These are phyloP conservation scores for Phyllopteryx taeniolatus DNA, from an alignment of 2,113 vertebrate genomes.

Conservation along the genomic window DNA sequence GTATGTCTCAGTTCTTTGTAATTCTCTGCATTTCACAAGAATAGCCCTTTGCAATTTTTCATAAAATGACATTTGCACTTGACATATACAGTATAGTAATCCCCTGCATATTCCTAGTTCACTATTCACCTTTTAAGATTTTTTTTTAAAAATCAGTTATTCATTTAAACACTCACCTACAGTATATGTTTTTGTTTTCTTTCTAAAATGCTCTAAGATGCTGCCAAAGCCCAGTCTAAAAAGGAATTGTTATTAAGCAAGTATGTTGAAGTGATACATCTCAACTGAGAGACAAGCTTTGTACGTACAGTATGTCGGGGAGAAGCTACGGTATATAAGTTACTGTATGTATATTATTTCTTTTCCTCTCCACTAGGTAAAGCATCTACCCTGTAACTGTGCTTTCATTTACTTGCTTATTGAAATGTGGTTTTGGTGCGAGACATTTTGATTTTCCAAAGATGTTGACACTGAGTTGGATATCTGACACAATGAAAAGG, in stretches of 20 bases:
- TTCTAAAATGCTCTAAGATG: background rate
- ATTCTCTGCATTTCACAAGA: background rate
- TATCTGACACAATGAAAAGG: conserved; percentile 10
- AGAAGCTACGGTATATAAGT: background rate
- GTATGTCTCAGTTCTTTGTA: background rate
- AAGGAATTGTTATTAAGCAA: background rate
- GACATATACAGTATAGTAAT: background rate
- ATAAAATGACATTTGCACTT: background rate
- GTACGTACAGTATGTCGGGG: background rate
- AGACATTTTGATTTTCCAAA: background rate
- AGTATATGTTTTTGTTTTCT: background rate
- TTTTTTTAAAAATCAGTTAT: background rate
- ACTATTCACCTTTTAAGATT: background rate
- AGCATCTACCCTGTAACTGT: background rate
- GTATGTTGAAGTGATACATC: background rate
- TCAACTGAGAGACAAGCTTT: background rate
- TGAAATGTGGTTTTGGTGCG: background rate
- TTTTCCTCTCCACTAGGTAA: background rate
- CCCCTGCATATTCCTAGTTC: no score
- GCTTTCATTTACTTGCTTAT: background rate
- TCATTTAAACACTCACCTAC: background rate
- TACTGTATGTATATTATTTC: background rate
- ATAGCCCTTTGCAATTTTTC: background rate
- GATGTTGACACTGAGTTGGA: background rate
- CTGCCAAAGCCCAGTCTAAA: background rate